Conservation (phyloP, 2,888 invertebrate genomes). For the Perithous albicinctus region DNA sequence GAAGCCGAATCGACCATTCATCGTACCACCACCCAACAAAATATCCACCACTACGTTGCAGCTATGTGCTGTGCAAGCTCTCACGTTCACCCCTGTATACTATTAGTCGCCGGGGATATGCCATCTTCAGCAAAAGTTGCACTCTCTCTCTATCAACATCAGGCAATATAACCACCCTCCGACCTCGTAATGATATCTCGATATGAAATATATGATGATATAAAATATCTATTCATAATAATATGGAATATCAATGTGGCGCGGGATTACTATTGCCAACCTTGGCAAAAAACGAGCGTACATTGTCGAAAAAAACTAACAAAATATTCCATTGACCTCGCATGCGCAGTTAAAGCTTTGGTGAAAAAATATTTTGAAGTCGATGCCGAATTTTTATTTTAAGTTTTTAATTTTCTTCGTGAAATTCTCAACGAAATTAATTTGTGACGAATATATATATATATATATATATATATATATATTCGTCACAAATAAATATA, state of each 20-base stretch:
- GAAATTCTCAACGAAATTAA: too few species aligned
- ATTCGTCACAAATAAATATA: too few species aligned
- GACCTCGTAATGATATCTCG: slow-evolving; percentile 62
- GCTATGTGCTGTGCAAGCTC: slow-evolving; percentile 26
- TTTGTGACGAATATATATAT: too few species aligned
- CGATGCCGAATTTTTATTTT: too few species aligned
- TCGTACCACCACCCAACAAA: slow-evolving; percentile 53
- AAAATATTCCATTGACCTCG: too few species aligned
- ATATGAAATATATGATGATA: slow-evolving; percentile 51
- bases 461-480: too few species aligned
- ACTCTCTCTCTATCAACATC: slow-evolving; percentile 11
- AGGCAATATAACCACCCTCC: slow-evolving; percentile 3
- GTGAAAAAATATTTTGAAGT: too few species aligned
- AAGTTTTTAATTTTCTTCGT: too few species aligned
- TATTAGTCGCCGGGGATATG: slow-evolving; percentile 33
- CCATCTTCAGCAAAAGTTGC: slow-evolving; percentile 39
- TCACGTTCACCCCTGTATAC: slow-evolving; percentile 19
- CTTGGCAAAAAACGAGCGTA: slow-evolving; percentile 7
- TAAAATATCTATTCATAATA: slow-evolving; percentile 48
- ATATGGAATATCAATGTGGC: slow-evolving; percentile 29
- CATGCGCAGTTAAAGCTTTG: too few species aligned
- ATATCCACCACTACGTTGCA: slow-evolving; percentile 63
- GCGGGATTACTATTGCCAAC: slow-evolving; percentile 17
- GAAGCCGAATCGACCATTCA: slow-evolving; percentile 67
- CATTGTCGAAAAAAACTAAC: not conserved